phyloP scores from a whole-genome alignment of 1,140 invertebrate species.

The Papilio aristodemus region DNA sequence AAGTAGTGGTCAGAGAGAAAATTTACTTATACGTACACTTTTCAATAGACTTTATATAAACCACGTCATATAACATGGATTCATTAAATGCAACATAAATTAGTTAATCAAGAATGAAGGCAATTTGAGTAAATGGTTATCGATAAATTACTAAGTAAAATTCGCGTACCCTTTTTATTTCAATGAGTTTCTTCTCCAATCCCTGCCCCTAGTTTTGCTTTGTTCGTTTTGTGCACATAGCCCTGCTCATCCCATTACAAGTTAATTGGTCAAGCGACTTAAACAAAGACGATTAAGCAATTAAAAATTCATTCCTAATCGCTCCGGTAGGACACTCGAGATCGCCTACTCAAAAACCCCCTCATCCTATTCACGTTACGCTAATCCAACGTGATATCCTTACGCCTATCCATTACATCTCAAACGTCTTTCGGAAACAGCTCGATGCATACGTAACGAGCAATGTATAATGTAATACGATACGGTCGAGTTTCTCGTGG shows the following conservation, averaged over 20 bases:
- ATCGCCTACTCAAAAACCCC: slow-evolving; percentile 7
- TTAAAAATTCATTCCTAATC: slow-evolving; percentile 34
- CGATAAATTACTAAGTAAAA: neutral
- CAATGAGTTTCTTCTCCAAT: neutral
- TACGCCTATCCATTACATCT: slow-evolving; percentile 22
- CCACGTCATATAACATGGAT: no score
- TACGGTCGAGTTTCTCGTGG: slow-evolving; percentile 11
- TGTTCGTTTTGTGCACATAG: neutral
- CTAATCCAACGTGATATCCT: neutral
- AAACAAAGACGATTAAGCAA: slow-evolving; percentile 31
- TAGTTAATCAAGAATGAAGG: neutral
- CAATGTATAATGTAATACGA: slow-evolving; percentile 17
- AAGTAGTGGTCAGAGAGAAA: neutral
- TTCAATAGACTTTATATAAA: no score
- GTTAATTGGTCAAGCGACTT: slow-evolving; percentile 29
- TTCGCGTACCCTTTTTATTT: neutral
- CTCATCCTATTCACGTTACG: slow-evolving; percentile 8
- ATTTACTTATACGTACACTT: neutral
- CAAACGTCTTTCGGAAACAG: neutral
- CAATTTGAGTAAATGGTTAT: neutral
- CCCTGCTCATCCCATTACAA: slow-evolving; percentile 29
- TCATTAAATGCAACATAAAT: neutral
- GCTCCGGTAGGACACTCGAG: slow-evolving; percentile 18
- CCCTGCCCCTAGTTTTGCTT: neutral
- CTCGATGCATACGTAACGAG: slow-evolving; percentile 16